Conservation (phyloP, 2,113 vertebrate species). For the Microcebus tavaratra region DNA sequence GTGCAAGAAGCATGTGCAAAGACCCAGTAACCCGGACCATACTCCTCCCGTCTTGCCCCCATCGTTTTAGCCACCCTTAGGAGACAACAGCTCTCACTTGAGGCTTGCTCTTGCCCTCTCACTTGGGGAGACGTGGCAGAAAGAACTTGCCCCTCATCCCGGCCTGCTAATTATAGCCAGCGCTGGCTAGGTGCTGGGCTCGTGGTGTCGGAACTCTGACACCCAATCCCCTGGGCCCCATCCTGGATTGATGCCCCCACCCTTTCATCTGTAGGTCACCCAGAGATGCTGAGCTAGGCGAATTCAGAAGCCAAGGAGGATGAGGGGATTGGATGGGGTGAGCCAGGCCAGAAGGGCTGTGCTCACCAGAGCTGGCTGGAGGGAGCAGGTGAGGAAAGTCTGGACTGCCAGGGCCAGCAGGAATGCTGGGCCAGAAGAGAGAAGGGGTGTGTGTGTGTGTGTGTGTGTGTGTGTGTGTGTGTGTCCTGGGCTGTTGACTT, state of each 20-base stretch:
- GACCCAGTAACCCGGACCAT: neutral
- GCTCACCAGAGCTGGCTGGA: neutral
- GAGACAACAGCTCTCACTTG: constrained; percentile 5
- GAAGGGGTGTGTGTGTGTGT: neutral
- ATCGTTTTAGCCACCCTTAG: neutral
- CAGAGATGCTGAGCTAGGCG: constrained; percentile 44
- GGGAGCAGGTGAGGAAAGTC: fast-evolving
- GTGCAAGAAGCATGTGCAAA: neutral
- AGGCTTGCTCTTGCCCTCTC: neutral
- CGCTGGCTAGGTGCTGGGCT: neutral
- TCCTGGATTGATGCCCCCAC: constrained; percentile 41
- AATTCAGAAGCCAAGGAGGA: neutral
- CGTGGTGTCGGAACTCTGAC: neutral
- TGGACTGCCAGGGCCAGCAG: neutral
- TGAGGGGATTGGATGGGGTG: neutral
- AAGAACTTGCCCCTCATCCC: neutral
- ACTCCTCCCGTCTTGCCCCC: neutral
- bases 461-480: neutral
- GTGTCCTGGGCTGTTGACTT: neutral
- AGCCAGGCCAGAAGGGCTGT: neutral
- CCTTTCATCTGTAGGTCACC: constrained; percentile 42
- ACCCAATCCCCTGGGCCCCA: constrained; percentile 27
- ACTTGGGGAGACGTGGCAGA: neutral
- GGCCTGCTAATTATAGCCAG: constrained; percentile 77
- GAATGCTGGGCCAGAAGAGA: neutral